Base-by-base conservation (phyloP, 2,113 vertebrate species). In the Vulpes vulpes region DNA sequence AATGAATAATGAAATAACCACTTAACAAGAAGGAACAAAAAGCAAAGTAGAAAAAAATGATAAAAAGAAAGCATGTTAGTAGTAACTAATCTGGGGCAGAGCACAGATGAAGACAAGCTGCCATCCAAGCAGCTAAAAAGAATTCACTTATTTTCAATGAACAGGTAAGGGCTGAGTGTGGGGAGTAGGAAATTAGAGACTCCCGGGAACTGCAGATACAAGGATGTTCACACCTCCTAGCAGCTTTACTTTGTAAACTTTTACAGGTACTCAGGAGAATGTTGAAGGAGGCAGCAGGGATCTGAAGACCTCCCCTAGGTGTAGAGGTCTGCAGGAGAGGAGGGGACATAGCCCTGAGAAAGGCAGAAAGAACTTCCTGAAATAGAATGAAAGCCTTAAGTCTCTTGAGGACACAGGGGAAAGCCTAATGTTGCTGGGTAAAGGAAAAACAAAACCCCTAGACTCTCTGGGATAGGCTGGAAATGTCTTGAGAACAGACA, bases 81-180 rank as follows among this genome's bases (percentile, higher is more conserved):
- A 17, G 17, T 43, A 19, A 76, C 10, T 84, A 25, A 55, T 2
- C 20, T 8, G 4, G n/a, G 2, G 11, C 16, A 64, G 55, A 51
- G 32, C 14, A 14, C 35, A 53, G 20, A 23, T 11, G 14, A 60
- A 6, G 9, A 64, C 43, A 53, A 43, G 43, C 43, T 43, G 43
- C 1, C 43, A 43, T 43, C 43, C 43, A 43, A 43, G 43, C 8
- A 30, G 6, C 8, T 17, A 11, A 23, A 49, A 43, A 38, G 17
- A 86, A 76, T 60, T 19, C 49, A 78, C 1, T 6, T 38, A 8
- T 57, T 89, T 53, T 30, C n/a, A 43, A 32, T 53, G 17, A 67
- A 32, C 14, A 4, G 2, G 14, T 60, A 49, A 15, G 23, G 14
- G 14, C 8, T 0, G 2, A 14, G 1, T 9, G 7, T 19, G 3